Evolutionary conservation across 2,113 vertebrate genomes (phyloP).

Genomic region (Leucosticte australis): DNA sequence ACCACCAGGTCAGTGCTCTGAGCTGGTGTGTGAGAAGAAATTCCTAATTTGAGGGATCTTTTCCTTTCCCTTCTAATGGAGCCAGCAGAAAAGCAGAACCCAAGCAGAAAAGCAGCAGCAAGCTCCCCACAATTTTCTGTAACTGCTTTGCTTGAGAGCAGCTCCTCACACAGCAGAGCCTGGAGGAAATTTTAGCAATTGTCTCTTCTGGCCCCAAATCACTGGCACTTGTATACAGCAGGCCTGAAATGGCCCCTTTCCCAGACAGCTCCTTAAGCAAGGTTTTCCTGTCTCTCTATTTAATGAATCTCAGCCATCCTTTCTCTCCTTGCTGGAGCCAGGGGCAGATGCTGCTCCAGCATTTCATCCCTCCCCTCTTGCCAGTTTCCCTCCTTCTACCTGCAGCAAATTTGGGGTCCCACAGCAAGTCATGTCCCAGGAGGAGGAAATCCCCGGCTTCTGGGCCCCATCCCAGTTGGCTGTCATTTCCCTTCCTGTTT

Average conservation of each 20-base stretch:
- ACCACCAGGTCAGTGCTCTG: background rate
- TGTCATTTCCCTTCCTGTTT: background rate
- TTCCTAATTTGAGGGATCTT: background rate
- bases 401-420: background rate
- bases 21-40: background rate
- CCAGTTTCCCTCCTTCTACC: background rate
- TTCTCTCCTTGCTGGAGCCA: background rate
- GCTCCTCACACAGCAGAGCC: background rate
- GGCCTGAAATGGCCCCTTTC: slow-evolving; percentile 54
- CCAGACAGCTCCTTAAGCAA: slow-evolving; percentile 51
- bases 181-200: background rate
- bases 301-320: slow-evolving; percentile 54
- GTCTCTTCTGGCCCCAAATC: slow-evolving; percentile 36
- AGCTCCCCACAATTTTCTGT: background rate
- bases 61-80: background rate
- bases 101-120: background rate
- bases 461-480: background rate
- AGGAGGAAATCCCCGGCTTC: background rate
- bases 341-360: slow-evolving; percentile 12
- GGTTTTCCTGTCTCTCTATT: slow-evolving; percentile 47
- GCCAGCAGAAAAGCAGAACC: background rate
- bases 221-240: slow-evolving; percentile 6
- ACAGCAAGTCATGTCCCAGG: background rate
- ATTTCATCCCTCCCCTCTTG: background rate
- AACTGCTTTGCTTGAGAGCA: background rate